phyloP scores from a whole-genome alignment of 2,797 vertebrate species.

The Cephalopachus bancanus region DNA sequence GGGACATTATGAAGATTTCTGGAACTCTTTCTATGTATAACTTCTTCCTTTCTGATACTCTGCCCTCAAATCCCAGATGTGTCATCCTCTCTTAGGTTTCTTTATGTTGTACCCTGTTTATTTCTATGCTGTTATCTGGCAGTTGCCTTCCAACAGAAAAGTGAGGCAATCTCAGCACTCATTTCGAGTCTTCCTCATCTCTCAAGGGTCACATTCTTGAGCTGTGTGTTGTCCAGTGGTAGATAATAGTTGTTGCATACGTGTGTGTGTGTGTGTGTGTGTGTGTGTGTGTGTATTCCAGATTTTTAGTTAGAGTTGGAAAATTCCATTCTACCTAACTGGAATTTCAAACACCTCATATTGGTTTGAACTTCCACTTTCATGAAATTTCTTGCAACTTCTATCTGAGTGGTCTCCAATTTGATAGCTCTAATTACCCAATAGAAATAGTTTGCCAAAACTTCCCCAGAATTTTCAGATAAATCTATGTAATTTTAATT shows the following conservation, averaged over 20 bases:
- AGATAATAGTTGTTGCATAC: background rate
- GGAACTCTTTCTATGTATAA: background rate
- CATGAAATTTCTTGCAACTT: background rate
- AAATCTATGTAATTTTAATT: slow-evolving; percentile 27
- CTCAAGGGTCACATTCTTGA: background rate
- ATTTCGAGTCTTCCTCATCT: background rate
- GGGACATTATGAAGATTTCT: background rate
- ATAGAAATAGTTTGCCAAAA: slow-evolving; percentile 36
- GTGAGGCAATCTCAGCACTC: background rate
- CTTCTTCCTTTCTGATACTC: background rate
- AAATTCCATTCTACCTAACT: background rate
- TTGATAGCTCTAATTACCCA: background rate
- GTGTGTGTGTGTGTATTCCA: no score
- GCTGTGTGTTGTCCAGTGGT: background rate
- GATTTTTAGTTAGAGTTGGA: background rate
- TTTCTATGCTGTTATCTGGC: background rate
- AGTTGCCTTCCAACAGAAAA: background rate
- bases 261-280: no score
- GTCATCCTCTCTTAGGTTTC: background rate
- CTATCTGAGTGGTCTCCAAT: background rate
- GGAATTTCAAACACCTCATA: background rate
- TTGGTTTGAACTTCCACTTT: slow-evolving; percentile 34
- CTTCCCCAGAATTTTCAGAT: background rate
- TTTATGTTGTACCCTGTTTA: background rate
- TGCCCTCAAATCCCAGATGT: background rate